Base-by-base conservation (phyloP, 2,113 vertebrate genomes). In the Halichoerus grypus region DNA sequence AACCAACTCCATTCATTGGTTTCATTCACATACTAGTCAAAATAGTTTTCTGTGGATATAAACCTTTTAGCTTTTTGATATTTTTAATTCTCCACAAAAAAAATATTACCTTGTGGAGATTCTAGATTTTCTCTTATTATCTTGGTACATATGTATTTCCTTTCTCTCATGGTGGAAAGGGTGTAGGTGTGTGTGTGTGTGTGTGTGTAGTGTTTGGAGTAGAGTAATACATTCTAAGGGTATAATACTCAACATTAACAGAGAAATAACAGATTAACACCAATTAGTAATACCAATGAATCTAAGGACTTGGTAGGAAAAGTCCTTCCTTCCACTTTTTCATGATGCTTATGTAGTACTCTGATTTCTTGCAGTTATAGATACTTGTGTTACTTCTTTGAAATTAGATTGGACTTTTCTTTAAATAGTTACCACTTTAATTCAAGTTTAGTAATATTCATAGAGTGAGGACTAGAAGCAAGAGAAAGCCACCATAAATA, bases 81-180 rank as follows among this genome's bases (percentile, higher is more conserved):
- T 71, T 84, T 86, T 74, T 86, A 92, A 90, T 67, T 8, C 31
- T 82, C 85, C 33, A 67, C 67, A 42, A n/a, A 96, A 96, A 53
- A 97, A 85, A 67, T 61, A 72, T 31, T 74, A 26, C 31, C 39
- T 53, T 93, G 3, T 42, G 31, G 33, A 72, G 7, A 71, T 59
- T 87, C 28, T 95, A 84, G 16, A 76, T 24, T 86, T 89, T 85
- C 42, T 95, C 14, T 67, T 71, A 18, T 76, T 84, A 33, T n/a
- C 19, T 65, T 53, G 10, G 39, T 92, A 10, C 61, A 61, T 57
- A 1, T 87, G 9, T 71, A 57, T 83, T 87, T 69, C 8, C 46
- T 74, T 74, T 94, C 31, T 92, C 2, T 80, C 42, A 51, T 12
- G 59, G 74, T 59, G 1, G 12, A 1, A 11, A n/a, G 19, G 5